Base-by-base conservation (phyloP, 2,888 invertebrate species). In the Scaeva pyrastri region DNA sequence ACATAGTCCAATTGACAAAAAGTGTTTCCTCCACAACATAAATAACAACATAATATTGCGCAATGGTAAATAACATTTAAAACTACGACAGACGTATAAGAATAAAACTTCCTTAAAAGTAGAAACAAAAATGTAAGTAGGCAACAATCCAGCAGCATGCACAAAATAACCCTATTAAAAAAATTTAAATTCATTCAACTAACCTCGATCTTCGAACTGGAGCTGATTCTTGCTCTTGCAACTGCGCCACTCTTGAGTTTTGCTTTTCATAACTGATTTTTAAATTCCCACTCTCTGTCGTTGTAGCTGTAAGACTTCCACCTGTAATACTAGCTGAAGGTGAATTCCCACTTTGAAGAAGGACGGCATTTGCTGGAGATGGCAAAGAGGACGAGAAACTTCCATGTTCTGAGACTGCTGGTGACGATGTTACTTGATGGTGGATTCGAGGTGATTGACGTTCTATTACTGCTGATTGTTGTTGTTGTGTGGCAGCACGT, bases 191-290 rank as follows among this genome's bases (percentile, higher is more conserved):
- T 64, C 0, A 19, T 11, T 41, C 12, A 73, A 89, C 91, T 92
- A 91, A 94, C 94, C 94, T 94, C 87, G 94, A 94, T 89, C 94
- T 92, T 88, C 95, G 94, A 2, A 93, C 92, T n/a, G 93, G 93
- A 60, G 93, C 92, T 55, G 93, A 93, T 81, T 94, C 93, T 85
- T 93, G 91, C 36, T 92, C 91, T 52, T 93, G 92, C 87, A 93
- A 88, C 77, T 93, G 92, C 71, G 93, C 92, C 84, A 93, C 90
- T 50, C 93, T 91, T 39, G 93, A 91, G 48, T 92, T 90, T 89
- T 94, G 94, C 88, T 94, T 94, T 88, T 94, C 94, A 88, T 93
- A 94, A 45, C 93, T 93, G 11, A 94, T 94, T 90, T 94, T 94
- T 52, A 94, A 89, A 81, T 93, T 93, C 16, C 93, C 93, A 74